Percentiles rank a stretch among this genome's conserved stretches.
These are phyloP conservation scores for Ataeniobius toweri DNA, from an alignment of 2,797 vertebrate species.

Conservation along the genomic window DNA sequence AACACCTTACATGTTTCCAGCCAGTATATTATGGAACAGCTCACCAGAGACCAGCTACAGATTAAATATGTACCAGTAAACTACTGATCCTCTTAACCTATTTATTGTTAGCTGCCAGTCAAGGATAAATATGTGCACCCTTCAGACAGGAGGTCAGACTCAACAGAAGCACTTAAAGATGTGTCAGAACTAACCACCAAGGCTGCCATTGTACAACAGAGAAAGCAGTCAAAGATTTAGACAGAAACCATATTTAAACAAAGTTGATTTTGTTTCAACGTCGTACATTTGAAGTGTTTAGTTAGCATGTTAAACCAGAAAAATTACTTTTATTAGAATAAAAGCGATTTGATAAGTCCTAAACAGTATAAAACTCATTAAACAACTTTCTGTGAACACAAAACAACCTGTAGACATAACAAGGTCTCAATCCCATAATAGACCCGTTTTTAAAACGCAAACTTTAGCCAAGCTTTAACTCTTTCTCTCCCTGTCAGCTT, in stretches of 20 bases:
- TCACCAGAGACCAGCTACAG: not conserved
- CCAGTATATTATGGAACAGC: not conserved
- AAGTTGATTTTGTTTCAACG: not conserved
- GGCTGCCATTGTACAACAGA: not conserved
- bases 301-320: not conserved
- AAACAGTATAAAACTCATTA: not conserved
- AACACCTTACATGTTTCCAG: not conserved
- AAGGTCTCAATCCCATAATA: not conserved
- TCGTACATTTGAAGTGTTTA: not conserved
- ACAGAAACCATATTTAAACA: constrained; percentile 1
- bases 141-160: not conserved
- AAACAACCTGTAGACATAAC: not conserved
- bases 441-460: not conserved
- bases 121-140: not conserved
- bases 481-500: not conserved
- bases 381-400: not conserved
- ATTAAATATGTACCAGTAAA: constrained; percentile 16
- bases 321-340: not conserved
- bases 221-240: not conserved
- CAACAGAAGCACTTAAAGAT: constrained; percentile 1
- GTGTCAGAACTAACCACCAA: constrained; percentile 21
- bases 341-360: not conserved
- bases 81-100: constrained; percentile 34
- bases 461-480: not conserved
- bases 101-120: constrained; percentile 36